These are phyloP conservation scores for Oncorhynchus gorbuscha DNA, from an alignment of 2,113 vertebrate species.

Conservation along the genomic window DNA sequence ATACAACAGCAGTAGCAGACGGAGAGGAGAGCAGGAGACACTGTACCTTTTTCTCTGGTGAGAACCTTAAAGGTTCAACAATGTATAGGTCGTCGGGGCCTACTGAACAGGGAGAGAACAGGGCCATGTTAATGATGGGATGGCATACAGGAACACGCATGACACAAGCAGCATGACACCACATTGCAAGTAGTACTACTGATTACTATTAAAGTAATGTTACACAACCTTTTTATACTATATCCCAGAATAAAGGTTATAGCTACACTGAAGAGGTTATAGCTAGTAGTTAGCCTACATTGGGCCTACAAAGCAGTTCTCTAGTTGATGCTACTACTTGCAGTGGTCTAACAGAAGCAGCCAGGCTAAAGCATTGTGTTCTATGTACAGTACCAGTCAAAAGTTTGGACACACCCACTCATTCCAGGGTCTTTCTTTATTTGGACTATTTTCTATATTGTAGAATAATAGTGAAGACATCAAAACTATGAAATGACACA, in stretches of 20 bases:
- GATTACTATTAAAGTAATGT: conserved; percentile 34
- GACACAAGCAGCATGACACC: conserved; percentile 69
- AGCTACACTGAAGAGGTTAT: not conserved
- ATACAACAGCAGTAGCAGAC: conserved; percentile 46
- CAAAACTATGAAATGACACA: no score
- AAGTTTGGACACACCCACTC: no score
- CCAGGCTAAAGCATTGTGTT: conserved; percentile 59
- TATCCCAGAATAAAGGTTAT: no score
- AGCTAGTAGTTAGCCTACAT: not conserved
- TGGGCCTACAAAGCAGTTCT: not conserved
- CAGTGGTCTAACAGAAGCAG: conserved; percentile 60
- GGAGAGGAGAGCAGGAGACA: conserved; percentile 41
- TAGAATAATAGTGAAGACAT: no score
- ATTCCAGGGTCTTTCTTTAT: no score
- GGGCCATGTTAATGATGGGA: conserved; percentile 72
- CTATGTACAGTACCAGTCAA: conserved; percentile 7
- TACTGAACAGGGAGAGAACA: conserved; percentile 81
- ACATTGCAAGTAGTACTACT: conserved; percentile 70
- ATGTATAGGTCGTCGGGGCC: conserved; percentile 96
- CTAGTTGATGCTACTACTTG: conserved; percentile 58
- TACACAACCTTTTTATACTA: not conserved
- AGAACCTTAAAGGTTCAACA: conserved; percentile 97
- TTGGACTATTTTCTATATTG: no score
- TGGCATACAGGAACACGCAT: conserved; percentile 68
- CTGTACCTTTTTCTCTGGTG: conserved; percentile 98